Base-by-base conservation (phyloP, 2,888 invertebrate genomes). In the Parapristionchus giblindavisi region DNA sequence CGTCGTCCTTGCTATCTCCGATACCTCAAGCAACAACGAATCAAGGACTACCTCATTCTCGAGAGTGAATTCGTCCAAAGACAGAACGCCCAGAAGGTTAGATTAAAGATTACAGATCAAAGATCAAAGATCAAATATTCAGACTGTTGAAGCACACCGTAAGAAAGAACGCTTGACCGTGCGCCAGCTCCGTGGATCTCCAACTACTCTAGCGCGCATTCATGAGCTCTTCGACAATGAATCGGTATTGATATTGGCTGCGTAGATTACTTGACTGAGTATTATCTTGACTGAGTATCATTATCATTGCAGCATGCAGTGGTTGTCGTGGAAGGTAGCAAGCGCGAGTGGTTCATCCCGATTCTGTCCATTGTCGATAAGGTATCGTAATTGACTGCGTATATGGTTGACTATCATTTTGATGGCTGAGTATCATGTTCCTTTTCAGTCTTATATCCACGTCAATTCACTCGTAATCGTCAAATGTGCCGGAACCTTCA, bases 361-460 rank as follows among this genome's bases (percentile, higher is more conserved):
- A 82, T 85, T 60, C 80, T 84, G 3, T 84, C 85, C 21, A 84
- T 85, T 75, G 85, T 85, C 51, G 85, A 85, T 78, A 85, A 85
- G 74, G 78, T 76, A 17, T 58, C n/a, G 24, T n/a, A 51, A 36
- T 29, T 34, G 38, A 21, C 29, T 56, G 2, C 8, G 17, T 51
- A 32, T 24, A n/a, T 40, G 3, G 2, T 17, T 21, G 8, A 17
- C 29, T 29, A 40, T 32, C n/a, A n/a, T n/a, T n/a, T n/a, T n/a
- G n/a, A n/a, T n/a, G n/a, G n/a, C n/a, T n/a, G n/a, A n/a, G n/a
- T n/a, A n/a, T n/a, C n/a, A n/a, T n/a, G n/a, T 43, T 24, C 29
- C 56, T 29, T 56, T 56, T n/a, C 56, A 56, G 56, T 56, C 56
- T 8, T 56, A 27, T 17, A 11, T 56, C 27, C 78, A 80, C 27